Base-by-base conservation (phyloP, 92 coral and sea anemone species). In the Bergia puertoricense region DNA sequence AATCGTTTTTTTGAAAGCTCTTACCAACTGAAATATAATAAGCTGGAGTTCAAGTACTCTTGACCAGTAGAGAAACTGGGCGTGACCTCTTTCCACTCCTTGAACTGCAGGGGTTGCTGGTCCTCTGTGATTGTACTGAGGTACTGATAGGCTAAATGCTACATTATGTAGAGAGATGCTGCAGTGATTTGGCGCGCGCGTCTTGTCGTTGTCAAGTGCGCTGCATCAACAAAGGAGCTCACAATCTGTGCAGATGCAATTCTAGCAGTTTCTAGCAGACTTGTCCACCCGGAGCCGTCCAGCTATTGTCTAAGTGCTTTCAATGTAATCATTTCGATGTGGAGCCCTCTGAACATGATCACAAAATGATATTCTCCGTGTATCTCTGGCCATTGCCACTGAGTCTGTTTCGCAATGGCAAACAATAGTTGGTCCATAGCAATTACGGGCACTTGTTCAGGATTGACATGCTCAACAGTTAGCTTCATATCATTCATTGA, bases 201-300 rank as follows among this genome's bases (percentile, higher is more conserved):
- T 6, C 76, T 36, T 3, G 76, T 71, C 4, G 14, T 20, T 23
- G 39, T 7, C 9, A 71, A 9, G 9, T 71, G 75, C 18, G 75
- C 8, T 6, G 39, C 75, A 0, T 71, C 4, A 2, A 71, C 10
- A 8, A 71, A 71, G 2, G 75, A 71, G 4, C n/a, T 38, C 4
- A 38, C 75, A 71, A 23, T 38, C 2, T 38, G 30, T 3, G 40
- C 8, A 15, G 85, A 16, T 23, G 85, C 71, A 15, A 81, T 74
- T 15, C 14, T 74, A 16, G 85, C 85, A 20, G 8, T 8, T 40
- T 8, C 74, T 9, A 81, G 6, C 6, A 30, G 76, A 81, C 85
- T 51, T 6, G 90, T 79, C 90, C 90, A 88, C 16, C 90, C 90
- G 65, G 85, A 81, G 20, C 84, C 86, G 41, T 89, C 91, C 13